phyloP scores from a whole-genome alignment of 2,888 invertebrate species.

The Oscheius onirici region DNA sequence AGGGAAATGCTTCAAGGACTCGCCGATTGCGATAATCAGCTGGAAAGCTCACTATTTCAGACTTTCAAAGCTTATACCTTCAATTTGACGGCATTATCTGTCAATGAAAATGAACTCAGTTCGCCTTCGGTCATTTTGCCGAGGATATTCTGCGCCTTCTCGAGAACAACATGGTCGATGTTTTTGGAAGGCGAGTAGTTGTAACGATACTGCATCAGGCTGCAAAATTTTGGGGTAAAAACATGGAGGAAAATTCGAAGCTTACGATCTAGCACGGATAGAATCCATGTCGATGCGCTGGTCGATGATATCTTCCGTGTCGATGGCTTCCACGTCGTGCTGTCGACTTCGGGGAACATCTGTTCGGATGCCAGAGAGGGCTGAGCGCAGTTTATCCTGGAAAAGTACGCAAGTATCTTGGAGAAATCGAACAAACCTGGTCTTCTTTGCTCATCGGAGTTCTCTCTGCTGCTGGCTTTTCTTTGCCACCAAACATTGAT shows the following conservation, averaged over 20 bases:
- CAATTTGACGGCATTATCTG: conserved; percentile 6
- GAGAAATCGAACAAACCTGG: background rate
- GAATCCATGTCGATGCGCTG: conserved; percentile 55
- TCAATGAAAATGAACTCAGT: background rate
- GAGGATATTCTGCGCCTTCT: conserved; percentile 22
- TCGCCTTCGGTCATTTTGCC: background rate
- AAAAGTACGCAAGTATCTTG: too few species aligned
- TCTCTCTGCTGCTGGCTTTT: background rate
- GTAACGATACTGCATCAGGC: conserved; percentile 48
- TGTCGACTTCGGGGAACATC: conserved; percentile 14
- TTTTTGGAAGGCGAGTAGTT: conserved; percentile 47
- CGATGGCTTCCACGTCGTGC: conserved; percentile 17
- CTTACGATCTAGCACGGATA: conserved; percentile 65
- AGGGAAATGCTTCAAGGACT: conserved; percentile 50
- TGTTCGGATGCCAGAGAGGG: conserved; percentile 23
- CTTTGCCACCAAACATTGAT: conserved; percentile 5
- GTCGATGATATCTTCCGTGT: conserved; percentile 39
- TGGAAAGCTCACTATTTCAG: conserved; percentile 2
- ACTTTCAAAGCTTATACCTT: conserved; percentile 10
- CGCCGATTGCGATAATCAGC: conserved; percentile 34
- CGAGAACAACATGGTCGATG: conserved; percentile 34
- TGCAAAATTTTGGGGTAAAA: conserved; percentile 26
- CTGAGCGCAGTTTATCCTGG: conserved; percentile 21
- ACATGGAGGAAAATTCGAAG: background rate
- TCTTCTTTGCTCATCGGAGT: background rate